phyloP scores from a whole-genome alignment of 2,113 vertebrate genomes.

The Ciconia boyciana region DNA sequence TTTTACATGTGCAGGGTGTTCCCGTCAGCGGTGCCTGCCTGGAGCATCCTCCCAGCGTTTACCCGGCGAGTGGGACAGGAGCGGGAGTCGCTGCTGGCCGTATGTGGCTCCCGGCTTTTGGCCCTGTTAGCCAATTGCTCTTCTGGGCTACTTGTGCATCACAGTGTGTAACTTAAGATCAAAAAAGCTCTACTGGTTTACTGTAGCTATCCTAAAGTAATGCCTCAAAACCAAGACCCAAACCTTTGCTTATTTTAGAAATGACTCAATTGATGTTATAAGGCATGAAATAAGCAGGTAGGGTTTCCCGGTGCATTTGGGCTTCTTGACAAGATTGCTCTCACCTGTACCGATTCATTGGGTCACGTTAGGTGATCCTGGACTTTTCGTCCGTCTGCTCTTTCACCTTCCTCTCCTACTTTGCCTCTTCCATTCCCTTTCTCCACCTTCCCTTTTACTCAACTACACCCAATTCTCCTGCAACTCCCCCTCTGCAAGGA shows the following conservation, averaged over 20 bases:
- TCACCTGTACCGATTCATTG: not conserved
- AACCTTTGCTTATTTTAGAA: not conserved
- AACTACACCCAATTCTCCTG: not conserved
- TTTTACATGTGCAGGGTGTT: accelerated
- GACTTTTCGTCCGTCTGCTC: not conserved
- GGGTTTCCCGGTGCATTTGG: not conserved
- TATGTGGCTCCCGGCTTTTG: not conserved
- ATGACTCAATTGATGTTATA: not conserved
- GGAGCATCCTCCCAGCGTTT: accelerated
- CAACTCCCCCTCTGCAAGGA: not conserved
- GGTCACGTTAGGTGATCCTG: not conserved
- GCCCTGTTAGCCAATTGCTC: not conserved
- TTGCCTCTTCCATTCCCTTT: not conserved
- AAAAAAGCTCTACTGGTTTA: not conserved
- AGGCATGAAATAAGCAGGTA: not conserved
- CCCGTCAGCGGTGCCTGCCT: accelerated
- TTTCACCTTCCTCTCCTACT: not conserved
- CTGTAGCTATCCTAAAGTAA: not conserved
- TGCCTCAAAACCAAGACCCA: not conserved
- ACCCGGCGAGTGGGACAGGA: no score
- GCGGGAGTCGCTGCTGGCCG: not conserved
- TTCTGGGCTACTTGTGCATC: not conserved
- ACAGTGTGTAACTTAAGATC: not conserved
- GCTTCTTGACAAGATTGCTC: not conserved
- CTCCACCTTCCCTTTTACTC: not conserved